Conservation (phyloP, 1,140 invertebrate genomes). For the Pogonus chalceus region DNA sequence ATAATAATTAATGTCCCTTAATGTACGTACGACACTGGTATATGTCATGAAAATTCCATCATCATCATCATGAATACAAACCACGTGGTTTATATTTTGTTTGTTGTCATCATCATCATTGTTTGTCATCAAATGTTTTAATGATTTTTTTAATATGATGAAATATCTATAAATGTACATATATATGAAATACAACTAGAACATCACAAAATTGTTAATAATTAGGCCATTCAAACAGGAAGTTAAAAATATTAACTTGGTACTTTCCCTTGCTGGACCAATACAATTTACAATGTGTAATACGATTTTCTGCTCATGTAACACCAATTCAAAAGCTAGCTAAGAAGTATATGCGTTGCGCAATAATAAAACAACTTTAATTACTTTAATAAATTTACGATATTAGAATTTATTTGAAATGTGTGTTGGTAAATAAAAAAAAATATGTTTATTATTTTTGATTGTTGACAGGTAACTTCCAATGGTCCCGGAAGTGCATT, state of each 20-base stretch:
- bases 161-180: neutral
- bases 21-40: neutral
- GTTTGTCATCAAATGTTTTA: too few relatives aligned
- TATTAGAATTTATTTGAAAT: too few relatives aligned
- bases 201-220: slow-evolving; percentile 5
- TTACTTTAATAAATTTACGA: too few relatives aligned
- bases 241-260: slow-evolving; percentile 14
- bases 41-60: too few relatives aligned
- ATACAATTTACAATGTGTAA: slow-evolving; percentile 9
- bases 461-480: slow-evolving; percentile 22
- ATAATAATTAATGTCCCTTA: neutral
- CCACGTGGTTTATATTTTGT: too few relatives aligned
- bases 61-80: too few relatives aligned
- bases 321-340: neutral
- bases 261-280: slow-evolving; percentile 23
- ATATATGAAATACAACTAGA: slow-evolving; percentile 1
- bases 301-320: neutral
- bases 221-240: slow-evolving; percentile 19
- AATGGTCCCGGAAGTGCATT: slow-evolving; percentile 19
- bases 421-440: too few relatives aligned
- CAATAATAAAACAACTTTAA: neutral
- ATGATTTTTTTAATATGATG: too few relatives aligned
- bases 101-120: too few relatives aligned
- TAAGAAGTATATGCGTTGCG: neutral
- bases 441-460: slow-evolving; percentile 13